Evolutionary conservation across 64 coral and sea anemone species (phyloP).

Genomic region (Pocillopora damicornis): DNA sequence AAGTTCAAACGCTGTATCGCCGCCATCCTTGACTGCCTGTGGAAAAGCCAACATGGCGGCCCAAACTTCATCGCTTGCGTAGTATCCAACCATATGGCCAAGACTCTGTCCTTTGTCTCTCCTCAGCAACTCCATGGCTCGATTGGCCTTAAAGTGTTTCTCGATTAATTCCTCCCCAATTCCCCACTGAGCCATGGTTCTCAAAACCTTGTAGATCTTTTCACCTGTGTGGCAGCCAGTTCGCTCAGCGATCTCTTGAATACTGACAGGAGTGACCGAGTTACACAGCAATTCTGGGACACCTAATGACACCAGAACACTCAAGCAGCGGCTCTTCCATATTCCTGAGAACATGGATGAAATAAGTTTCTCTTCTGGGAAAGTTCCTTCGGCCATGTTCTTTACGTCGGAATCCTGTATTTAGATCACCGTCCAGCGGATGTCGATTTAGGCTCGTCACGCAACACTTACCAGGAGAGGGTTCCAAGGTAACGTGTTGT

Average conservation of each 20-base stretch:
- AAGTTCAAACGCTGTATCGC: slow-evolving; percentile 47
- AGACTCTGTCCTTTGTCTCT: slow-evolving; percentile 48
- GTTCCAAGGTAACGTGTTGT: neutral
- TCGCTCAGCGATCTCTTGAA: slow-evolving; percentile 12
- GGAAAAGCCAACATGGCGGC: slow-evolving; percentile 6
- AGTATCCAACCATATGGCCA: slow-evolving; percentile 29
- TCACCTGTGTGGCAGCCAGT: slow-evolving; percentile 12
- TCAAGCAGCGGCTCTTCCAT: slow-evolving; percentile 46
- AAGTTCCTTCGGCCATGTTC: neutral
- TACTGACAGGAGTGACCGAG: neutral
- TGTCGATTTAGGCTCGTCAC: neutral
- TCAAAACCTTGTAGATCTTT: slow-evolving; percentile 45
- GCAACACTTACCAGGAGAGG: neutral
- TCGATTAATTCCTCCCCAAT: slow-evolving; percentile 18
- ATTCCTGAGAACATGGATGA: slow-evolving; percentile 34
- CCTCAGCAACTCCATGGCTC: slow-evolving; percentile 35
- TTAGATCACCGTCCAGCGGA: neutral
- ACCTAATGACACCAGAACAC: slow-evolving; percentile 5
- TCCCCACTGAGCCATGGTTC: slow-evolving; percentile 57
- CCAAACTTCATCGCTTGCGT: slow-evolving; percentile 43
- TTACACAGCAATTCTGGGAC: slow-evolving; percentile 20
- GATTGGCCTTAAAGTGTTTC: slow-evolving; percentile 27
- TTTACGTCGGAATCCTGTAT: neutral
- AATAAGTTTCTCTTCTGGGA: neutral
- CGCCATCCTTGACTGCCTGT: slow-evolving; percentile 22